Evolutionary conservation across 2,113 vertebrate species (phyloP), one percentile per base, ranked within the genome.

Genomic region (Pithys albifrons): DNA sequence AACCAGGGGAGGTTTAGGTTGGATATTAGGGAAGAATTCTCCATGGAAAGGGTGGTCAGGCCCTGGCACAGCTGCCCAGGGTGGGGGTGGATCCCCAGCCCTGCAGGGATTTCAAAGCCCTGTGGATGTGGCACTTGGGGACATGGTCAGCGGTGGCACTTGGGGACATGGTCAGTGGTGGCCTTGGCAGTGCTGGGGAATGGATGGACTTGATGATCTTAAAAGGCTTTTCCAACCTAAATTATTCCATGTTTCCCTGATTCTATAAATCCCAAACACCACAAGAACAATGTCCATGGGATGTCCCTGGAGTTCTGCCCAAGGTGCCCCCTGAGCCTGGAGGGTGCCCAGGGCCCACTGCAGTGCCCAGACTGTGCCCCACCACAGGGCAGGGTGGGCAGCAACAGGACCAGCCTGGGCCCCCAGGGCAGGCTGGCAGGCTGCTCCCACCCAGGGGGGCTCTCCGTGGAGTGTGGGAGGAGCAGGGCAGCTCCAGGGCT

Each of bases 221-320:
- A n/a, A 5, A 27, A 57, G 48, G 16, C 12, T 71, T 88, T 64
- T 29, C 57, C 75, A 64, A 10, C 10, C 46, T 3, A 6, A 37
- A 9, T 15, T 2, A 6, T 27, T 22, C 54, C 16, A 23, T 14
- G 31, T 9, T 69, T 48, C 72, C 16, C 9, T 14, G 54, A 27
- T 70, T 43, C 73, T 27, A 7, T 27, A 8, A 52, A 33, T 15
- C 9, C 71, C 15, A 29, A 24, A 3, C 3, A 10, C n/a, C 1
- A 0, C 5, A 2, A 2, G 43, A 8, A 27, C 4, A 43, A 22
- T 0, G 2, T 8, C 45, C 2, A 0, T 12, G 28, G 52, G 81
- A 3, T 11, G 19, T 31, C 78, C 43, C 29, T 1, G 6, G 49
- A 37, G 55, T 35, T 84, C 33, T 33, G 45, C 45, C 29, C 1